Conservation (phyloP, 2,113 vertebrate genomes). For the Paradisaea rubra region DNA sequence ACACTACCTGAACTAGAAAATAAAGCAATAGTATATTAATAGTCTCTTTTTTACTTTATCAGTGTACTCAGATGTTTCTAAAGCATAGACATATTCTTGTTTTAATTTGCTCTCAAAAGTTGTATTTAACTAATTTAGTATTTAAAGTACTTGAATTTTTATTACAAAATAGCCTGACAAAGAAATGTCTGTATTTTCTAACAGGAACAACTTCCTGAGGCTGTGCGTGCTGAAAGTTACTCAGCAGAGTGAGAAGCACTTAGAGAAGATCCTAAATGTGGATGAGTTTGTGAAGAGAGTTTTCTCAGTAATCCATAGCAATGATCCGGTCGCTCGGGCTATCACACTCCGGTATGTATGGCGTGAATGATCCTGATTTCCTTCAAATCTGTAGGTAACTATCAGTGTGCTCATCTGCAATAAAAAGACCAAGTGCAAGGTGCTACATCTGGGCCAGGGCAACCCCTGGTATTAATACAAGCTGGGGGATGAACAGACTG, state of each 20-base stretch:
- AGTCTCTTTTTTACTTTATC: not conserved
- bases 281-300: slow-evolving; percentile 98
- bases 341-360: slow-evolving; percentile 87
- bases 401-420: not conserved
- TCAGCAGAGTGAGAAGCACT: slow-evolving; percentile 96
- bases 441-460: not conserved
- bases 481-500: fast-evolving
- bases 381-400: not conserved
- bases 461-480: not conserved
- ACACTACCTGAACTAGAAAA: not conserved
- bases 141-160: not conserved
- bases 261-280: slow-evolving; percentile 98
- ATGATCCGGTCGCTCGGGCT: slow-evolving; percentile 94
- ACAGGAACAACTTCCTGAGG: slow-evolving; percentile 94
- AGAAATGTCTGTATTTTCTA: not conserved
- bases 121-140: not conserved
- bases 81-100: not conserved
- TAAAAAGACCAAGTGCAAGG: not conserved
- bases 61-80: not conserved
- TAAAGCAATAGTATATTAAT: not conserved
- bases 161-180: not conserved
- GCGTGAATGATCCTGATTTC: no score
- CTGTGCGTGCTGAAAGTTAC: slow-evolving; percentile 97
- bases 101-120: not conserved
- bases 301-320: slow-evolving; percentile 98